Conservation (phyloP, 2,113 vertebrate species). For the Poecile atricapillus region DNA sequence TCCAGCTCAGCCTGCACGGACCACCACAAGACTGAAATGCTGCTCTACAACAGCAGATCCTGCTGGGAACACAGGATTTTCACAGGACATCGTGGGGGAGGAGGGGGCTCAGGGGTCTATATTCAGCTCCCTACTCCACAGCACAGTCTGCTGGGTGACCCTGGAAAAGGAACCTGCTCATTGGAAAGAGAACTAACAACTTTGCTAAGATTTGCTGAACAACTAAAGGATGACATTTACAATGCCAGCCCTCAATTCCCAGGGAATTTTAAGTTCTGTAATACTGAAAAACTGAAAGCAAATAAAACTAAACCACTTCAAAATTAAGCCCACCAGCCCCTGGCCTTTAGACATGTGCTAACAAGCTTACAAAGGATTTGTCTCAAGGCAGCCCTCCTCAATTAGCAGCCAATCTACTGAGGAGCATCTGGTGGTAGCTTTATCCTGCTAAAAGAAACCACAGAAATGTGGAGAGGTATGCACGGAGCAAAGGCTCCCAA, state of each 20-base stretch:
- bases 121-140: not conserved
- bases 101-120: not conserved
- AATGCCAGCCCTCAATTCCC: not conserved
- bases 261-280: not conserved
- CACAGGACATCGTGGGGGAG: not conserved
- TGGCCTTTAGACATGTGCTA: not conserved
- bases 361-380: constrained; percentile 49
- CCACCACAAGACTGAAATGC: not conserved
- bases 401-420: not conserved
- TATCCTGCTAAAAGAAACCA: not conserved
- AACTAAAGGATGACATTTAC: not conserved
- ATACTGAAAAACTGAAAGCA: not conserved
- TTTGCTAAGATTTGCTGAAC: not conserved
- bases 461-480: not conserved
- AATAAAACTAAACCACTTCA: not conserved
- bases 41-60: not conserved
- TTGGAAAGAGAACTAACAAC: not conserved
- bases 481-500: not conserved
- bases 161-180: not conserved
- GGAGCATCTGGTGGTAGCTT: constrained; percentile 13
- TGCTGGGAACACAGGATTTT: not conserved
- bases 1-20: not conserved
- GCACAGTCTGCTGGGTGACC: not conserved
- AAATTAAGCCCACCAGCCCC: not conserved
- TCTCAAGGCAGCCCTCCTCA: not conserved